phyloP scores from a whole-genome alignment of 1,140 invertebrate genomes.

The Microplitis demolitor region DNA sequence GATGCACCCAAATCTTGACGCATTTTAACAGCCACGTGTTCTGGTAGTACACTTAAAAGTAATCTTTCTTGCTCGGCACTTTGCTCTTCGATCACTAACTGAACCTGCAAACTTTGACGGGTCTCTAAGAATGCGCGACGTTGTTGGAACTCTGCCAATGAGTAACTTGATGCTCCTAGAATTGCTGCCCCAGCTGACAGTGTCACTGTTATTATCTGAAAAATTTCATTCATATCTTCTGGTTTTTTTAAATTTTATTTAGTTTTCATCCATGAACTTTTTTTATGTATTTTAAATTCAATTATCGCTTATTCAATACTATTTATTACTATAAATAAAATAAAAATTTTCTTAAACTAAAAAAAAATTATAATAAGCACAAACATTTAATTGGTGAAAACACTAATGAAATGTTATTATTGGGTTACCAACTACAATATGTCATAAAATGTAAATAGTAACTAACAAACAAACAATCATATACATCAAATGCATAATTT shows the following conservation, averaged over 20 bases:
- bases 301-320: no score
- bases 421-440: no score
- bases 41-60: slow-evolving; percentile 88
- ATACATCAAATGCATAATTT: no score
- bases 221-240: slow-evolving; percentile 4
- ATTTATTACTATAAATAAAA: no score
- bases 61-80: slow-evolving; percentile 90
- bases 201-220: slow-evolving; percentile 69
- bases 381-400: no score
- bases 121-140: slow-evolving; percentile 88
- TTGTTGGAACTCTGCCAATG: slow-evolving; percentile 84
- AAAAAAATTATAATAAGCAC: no score
- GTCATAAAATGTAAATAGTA: no score
- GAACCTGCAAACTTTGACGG: slow-evolving; percentile 88
- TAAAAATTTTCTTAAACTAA: no score
- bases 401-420: no score
- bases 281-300: no score
- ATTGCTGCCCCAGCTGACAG: slow-evolving; percentile 59
- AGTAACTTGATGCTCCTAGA: slow-evolving; percentile 79
- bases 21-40: slow-evolving; percentile 95
- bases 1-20: slow-evolving; percentile 86
- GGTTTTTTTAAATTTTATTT: neutral
- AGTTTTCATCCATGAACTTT: neutral
- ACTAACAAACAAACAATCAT: no score
- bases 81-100: slow-evolving; percentile 90